A percentile compares a stretch with the other conserved stretches of the same genome.
These are phyloP conservation scores for Netelia virgata DNA, from an alignment of 2,888 invertebrate genomes.

Conservation along the genomic window DNA sequence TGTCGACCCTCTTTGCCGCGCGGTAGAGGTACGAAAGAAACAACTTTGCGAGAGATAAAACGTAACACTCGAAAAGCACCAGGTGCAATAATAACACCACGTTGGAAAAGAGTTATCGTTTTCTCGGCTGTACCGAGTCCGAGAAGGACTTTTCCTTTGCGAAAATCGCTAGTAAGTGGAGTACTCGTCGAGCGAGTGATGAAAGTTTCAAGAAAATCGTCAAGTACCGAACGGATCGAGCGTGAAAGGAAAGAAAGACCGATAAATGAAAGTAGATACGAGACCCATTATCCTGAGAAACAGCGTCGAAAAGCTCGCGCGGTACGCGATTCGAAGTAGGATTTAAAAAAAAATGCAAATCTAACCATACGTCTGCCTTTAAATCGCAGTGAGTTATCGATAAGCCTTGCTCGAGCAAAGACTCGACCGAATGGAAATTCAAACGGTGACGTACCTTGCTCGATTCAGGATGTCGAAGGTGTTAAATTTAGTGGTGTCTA, in stretches of 20 bases:
- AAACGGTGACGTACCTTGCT: constrained; percentile 88
- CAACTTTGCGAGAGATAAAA: constrained; percentile 29
- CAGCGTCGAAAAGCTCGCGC: constrained; percentile 20
- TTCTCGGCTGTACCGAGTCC: neutral
- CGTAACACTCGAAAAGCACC: constrained; percentile 28
- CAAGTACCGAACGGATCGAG: constrained; percentile 3
- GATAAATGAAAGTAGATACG: neutral
- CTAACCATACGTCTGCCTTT: neutral
- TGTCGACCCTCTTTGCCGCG: constrained; percentile 1
- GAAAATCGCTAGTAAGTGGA: neutral
- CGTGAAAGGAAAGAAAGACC: neutral
- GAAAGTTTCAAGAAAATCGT: constrained; percentile 15
- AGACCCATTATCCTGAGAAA: constrained; percentile 29
- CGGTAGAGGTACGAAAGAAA: neutral
- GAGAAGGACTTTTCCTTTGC: neutral
- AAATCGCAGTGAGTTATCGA: neutral
- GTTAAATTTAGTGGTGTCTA: constrained; percentile 91
- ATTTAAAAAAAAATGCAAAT: constrained; percentile 47
- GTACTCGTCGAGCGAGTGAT: neutral
- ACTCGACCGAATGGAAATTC: neutral
- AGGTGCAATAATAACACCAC: constrained; percentile 17
- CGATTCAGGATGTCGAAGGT: constrained; percentile 96
- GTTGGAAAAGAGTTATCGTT: constrained; percentile 26
- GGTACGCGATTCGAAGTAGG: constrained; percentile 14
- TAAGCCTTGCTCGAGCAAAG: neutral